Base-by-base conservation (phyloP, 2,888 invertebrate species). In the Rambutsinella grinnellia region DNA sequence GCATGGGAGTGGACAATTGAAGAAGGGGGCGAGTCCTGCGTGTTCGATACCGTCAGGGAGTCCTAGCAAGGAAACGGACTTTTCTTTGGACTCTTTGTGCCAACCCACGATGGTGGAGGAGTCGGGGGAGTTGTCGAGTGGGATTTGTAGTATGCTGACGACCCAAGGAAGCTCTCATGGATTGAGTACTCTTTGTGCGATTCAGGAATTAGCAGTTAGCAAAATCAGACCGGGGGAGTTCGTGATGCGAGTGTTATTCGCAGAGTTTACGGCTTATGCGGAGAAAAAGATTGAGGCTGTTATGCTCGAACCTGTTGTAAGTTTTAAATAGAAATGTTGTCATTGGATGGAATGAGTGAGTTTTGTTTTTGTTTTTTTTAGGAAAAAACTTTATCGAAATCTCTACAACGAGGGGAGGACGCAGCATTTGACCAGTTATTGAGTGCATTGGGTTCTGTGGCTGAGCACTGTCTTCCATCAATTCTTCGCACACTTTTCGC, bases 401-500 rank as follows among this genome's bases (percentile, higher is more conserved):
- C 96, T 1, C 87, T 99, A 68, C 98, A 98, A 88, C 90, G 97
- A 80, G 98, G 98, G 10, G 99, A 99, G 88, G 99, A 99, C 88
- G 88, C 92, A 8, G 94, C 96, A 83, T 93, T 99, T 85, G 99
- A 99, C 87, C 96, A 98, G 87, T 89, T 99, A 51, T 88, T 98
- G 57, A 93, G 93, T 62, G 94, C 97, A 0, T 93, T 99, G 85
- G 96, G 97, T 17, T 94, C 94, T 10, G 96, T 97, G 2, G 96
- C 98, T 0, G 99, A 99, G 86, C 97, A 99, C 86, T 98, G 98
- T 87, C 88, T 99, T 81, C 99, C 99, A 0, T 98, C 99, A 2
- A 89, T 99, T 79, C 88, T 99, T 80, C 90, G 93, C 70, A 96
- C 97, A 1, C 88, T 99, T 57, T 94, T 98, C 86, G 94, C 94